Evolutionary conservation across 2,888 invertebrate genomes (phyloP), one percentile per base, ranked within the genome.

Genomic region (Anarsia innoxiella): DNA sequence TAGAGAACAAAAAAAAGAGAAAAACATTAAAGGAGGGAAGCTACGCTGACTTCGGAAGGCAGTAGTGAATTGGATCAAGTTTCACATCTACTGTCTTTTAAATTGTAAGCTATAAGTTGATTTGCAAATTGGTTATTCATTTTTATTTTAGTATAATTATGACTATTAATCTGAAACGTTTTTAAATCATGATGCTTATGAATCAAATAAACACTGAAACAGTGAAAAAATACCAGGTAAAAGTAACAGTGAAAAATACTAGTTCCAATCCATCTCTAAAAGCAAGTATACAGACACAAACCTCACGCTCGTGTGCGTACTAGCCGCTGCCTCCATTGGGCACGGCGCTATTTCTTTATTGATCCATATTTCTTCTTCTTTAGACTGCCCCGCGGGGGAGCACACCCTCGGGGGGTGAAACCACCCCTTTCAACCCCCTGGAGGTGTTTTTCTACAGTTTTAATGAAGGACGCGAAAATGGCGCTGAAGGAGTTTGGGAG

Each of bases 351-450:
- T 84, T 85, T 85, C 85, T 85, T 85, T 85, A 85, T 85, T 80
- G 85, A 85, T 85, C 85, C 85, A 85, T 85, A 85, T 85, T 85
- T 85, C 85, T 85, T 85, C 76, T 82, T 83, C 83, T 83, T 82
- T 64, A 79, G 78, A 78, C 79, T 76, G 74, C 53, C 74, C 75
- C 54, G 51, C 50, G 67, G 57, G 63, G 54, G 59, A 42, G 44
- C 45, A 38, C 31, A 50, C 44, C 49, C 46, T 46, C 39, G 29
- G 12, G 40, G 38, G 48, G 40, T 40, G 39, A 39, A 45, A 43
- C 48, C 42, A 49, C 59, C 59, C 60, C 61, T 51, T 43, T 39
- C 65, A 53, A 60, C 13, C n/a, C 46, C 31, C 53, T 44, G 46
- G 70, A 67, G 70, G 76, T 79, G 82, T 82, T 82, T 83, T 83